Evolutionary conservation across 2,113 vertebrate genomes (phyloP), one percentile per base, ranked within the genome.

Genomic region (Forbesichthys papilliferus): DNA sequence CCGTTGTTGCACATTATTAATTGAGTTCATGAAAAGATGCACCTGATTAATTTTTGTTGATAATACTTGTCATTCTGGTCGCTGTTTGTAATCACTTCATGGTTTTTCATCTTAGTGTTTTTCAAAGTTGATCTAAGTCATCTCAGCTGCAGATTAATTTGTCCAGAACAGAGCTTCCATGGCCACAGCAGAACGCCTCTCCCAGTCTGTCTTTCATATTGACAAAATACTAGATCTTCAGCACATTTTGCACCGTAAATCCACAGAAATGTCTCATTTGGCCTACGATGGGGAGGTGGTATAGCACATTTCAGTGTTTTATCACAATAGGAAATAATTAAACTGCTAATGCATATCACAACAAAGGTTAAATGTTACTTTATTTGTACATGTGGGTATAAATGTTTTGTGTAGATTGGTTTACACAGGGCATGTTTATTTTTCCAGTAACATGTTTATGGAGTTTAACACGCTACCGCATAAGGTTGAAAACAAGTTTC

Each of bases 11-110:
- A 98, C 94, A 96, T 99, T 99, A 98, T 99, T 99, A 98, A 98
- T 98, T 98, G 96, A 98, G 96, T 99, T 98, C 96, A 98, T 96
- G 96, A 98, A 98, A 98, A 98, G 98, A 99, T 98, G 96, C 94
- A 95, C 95, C 98, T 98, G 98, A 99, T 99, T 98, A 98, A 99
- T 98, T 99, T 99, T 98, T 99, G 96, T 98, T 99, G 98, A 99
- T 99, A 99, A 99, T 98, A 96, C 97, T 98, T 98, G 98, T 99
- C 97, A 99, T 98, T 98, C 95, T 93, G 92, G 93, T 92, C 91
- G 91, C 91, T 88, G 92, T 92, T 94, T 92, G 93, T 95, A 96
- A 98, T 98, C 95, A 98, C 97, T 98, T 97, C 95, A 96, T 96
- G 94, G 94, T 91, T 93, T 95, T 97, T 97, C 95, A 95, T 96